phyloP scores from a whole-genome alignment of 2,888 invertebrate species.

The Notodonta dromedarius region DNA sequence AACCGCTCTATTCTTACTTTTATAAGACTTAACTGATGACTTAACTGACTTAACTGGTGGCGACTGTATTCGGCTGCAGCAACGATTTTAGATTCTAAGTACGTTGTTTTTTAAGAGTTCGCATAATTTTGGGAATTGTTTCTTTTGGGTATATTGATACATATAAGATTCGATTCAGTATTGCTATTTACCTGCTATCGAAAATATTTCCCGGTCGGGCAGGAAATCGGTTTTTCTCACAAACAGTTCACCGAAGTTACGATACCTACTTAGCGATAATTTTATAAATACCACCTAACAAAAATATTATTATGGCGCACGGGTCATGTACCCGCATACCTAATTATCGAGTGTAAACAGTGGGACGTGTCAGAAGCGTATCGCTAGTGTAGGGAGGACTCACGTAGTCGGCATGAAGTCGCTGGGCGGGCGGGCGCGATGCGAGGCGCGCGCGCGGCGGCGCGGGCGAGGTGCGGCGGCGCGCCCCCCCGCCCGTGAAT shows the following conservation, averaged over 20 bases:
- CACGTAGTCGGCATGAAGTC: slow-evolving; percentile 66
- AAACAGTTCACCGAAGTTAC: neutral
- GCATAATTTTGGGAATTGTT: too few relatives aligned
- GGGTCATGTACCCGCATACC: neutral
- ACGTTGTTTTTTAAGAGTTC: too few relatives aligned
- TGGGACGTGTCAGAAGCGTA: slow-evolving; percentile 13
- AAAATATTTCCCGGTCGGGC: neutral
- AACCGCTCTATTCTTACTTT: too few relatives aligned
- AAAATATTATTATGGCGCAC: slow-evolving; percentile 5
- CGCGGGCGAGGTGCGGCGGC: slow-evolving; percentile 77
- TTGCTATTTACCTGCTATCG: neutral
- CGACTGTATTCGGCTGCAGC: too few relatives aligned
- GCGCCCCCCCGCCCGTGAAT: slow-evolving; percentile 83
- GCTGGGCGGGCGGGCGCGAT: slow-evolving; percentile 59
- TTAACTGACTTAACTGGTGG: too few relatives aligned
- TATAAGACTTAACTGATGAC: too few relatives aligned
- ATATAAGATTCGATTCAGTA: too few relatives aligned
- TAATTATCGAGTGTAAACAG: slow-evolving; percentile 1
- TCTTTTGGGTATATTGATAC: too few relatives aligned
- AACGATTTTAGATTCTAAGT: too few relatives aligned
- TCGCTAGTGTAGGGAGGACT: slow-evolving; percentile 24
- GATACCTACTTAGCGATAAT: neutral
- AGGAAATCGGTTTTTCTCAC: neutral
- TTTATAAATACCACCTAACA: neutral
- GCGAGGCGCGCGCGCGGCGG: slow-evolving; percentile 60